Conservation (phyloP, 2,888 invertebrate genomes). For the Microplitis manilae region DNA sequence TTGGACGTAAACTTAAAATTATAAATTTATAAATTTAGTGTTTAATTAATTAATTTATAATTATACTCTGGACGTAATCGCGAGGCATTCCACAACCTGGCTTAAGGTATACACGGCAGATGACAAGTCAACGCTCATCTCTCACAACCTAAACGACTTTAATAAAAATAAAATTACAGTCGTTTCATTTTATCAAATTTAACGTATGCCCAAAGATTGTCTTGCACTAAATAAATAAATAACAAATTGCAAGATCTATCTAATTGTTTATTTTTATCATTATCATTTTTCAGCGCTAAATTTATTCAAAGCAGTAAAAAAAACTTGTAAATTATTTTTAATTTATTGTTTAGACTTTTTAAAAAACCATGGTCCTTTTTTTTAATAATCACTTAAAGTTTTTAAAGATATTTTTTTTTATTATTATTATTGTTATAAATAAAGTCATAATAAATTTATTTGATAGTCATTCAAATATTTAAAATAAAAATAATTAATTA, state of each 20-base stretch:
- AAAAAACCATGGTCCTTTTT: neutral
- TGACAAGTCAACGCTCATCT: conserved; percentile 26
- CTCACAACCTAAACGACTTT: conserved; percentile 44
- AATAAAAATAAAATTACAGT: neutral
- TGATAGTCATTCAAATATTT: neutral
- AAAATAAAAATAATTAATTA: neutral
- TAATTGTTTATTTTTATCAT: neutral
- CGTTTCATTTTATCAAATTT: neutral
- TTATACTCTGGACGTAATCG: conserved; percentile 41
- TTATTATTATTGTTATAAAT: neutral
- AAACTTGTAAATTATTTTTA: neutral
- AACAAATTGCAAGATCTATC: neutral
- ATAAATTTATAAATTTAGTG: conserved; percentile 20
- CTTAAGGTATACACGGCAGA: conserved; percentile 16
- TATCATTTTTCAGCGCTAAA: neutral
- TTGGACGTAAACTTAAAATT: conserved; percentile 42
- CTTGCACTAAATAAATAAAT: conserved; percentile 9
- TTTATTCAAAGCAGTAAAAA: neutral
- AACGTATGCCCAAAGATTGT: conserved; percentile 6
- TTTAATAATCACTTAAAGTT: neutral
- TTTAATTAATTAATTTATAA: conserved; percentile 4
- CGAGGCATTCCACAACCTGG: conserved; percentile 41
- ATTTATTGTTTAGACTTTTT: neutral
- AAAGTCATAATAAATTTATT: neutral
- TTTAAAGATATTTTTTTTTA: neutral